Evolutionary conservation across 2,797 vertebrate species (phyloP).

Genomic region (Hephaestus fuliginosus): DNA sequence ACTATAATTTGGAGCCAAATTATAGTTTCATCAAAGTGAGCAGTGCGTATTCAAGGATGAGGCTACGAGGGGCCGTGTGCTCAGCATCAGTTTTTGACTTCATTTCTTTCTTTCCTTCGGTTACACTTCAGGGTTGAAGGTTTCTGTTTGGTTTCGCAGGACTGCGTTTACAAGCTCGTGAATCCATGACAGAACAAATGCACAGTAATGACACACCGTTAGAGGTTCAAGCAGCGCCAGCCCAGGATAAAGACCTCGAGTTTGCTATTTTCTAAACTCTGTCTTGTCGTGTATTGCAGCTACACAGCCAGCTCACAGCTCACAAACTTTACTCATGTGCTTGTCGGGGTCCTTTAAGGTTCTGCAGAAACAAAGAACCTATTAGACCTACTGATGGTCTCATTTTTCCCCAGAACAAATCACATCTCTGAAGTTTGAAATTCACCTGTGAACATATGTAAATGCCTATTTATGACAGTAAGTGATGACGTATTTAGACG

Average conservation of each 20-base stretch:
- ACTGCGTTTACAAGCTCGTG: neutral
- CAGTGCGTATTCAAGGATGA: neutral
- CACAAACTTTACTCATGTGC: neutral
- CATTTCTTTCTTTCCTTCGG: too few relatives aligned
- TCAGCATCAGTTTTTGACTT: neutral
- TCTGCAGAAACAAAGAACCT: too few relatives aligned
- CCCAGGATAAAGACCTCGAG: neutral
- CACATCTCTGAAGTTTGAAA: neutral
- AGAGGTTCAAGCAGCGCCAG: too few relatives aligned
- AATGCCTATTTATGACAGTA: neutral
- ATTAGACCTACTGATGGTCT: too few relatives aligned
- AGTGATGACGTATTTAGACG: too few relatives aligned
- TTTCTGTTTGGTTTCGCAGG: neutral
- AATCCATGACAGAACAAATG: neutral
- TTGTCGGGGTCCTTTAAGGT: too few relatives aligned
- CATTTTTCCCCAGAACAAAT: too few relatives aligned
- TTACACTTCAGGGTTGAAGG: neutral
- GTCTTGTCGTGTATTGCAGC: neutral
- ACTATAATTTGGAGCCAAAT: slow-evolving; percentile 23
- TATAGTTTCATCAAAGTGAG: slow-evolving; percentile 12
- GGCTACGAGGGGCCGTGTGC: neutral
- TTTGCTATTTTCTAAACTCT: neutral
- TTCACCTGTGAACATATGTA: neutral
- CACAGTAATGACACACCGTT: neutral
- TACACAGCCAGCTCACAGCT: neutral